Percentiles rank a stretch among this genome's conserved stretches.
phyloP scores from a whole-genome alignment of 1,140 invertebrate species.

The Dinothrombium tinctorium region DNA sequence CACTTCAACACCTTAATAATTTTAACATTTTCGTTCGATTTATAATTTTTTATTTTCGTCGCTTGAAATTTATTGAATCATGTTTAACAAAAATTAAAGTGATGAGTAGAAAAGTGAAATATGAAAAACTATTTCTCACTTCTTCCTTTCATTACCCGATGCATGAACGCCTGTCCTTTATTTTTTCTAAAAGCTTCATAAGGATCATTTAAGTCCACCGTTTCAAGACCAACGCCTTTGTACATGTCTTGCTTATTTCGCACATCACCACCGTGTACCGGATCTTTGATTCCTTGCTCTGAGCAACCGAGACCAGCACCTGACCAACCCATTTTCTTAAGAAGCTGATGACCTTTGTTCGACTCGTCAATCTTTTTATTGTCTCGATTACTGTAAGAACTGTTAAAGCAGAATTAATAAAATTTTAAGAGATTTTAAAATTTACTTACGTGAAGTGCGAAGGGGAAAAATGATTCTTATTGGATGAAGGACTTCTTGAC shows the following conservation, averaged over 20 bases:
- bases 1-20: too few species aligned
- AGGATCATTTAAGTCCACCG: constrained; percentile 62
- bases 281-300: constrained; percentile 81
- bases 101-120: too few species aligned
- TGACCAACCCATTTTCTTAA: constrained; percentile 83
- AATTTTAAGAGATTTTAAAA: constrained; percentile 2
- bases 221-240: constrained; percentile 42
- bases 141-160: constrained; percentile 36
- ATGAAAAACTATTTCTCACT: background rate
- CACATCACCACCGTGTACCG: constrained; percentile 71
- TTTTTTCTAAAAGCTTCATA: constrained; percentile 92
- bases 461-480: constrained; percentile 43
- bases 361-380: constrained; percentile 37
- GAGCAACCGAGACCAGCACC: constrained; percentile 65
- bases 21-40: background rate
- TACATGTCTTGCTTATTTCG: constrained; percentile 72
- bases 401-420: constrained; percentile 13
- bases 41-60: too few species aligned
- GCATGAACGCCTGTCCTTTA: constrained; percentile 85
- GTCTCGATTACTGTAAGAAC: constrained; percentile 23
- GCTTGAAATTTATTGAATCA: background rate
- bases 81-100: too few species aligned
- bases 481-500: constrained; percentile 12
- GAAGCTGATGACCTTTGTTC: constrained; percentile 84
- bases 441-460: constrained; percentile 45